A percentile compares a stretch with the other conserved stretches of the same genome.
Evolutionary conservation across 2,888 invertebrate genomes (phyloP).

Genomic region (Plusia festucae): DNA sequence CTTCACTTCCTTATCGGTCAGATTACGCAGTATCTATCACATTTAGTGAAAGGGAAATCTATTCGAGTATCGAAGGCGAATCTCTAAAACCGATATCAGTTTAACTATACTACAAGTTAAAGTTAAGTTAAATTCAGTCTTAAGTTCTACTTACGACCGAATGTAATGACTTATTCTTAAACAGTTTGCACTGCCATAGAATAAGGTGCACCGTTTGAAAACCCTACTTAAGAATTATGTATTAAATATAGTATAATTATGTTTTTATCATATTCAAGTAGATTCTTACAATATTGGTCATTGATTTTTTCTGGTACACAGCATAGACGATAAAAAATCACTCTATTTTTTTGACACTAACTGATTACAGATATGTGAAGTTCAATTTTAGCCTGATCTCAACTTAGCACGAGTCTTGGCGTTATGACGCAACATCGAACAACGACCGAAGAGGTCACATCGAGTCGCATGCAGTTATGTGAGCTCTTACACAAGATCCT

Average conservation of each 20-base stretch:
- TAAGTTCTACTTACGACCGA: no score
- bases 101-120: not conserved
- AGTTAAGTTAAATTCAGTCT: no score
- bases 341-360: no score
- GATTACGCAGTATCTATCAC: not conserved
- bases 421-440: constrained; percentile 40
- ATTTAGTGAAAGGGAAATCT: not conserved
- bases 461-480: constrained; percentile 58
- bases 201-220: no score
- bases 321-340: no score
- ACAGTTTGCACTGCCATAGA: no score
- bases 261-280: no score
- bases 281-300: no score
- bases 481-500: constrained; percentile 67
- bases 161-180: no score
- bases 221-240: no score
- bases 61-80: not conserved
- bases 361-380: no score
- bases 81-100: not conserved
- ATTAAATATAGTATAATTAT: no score
- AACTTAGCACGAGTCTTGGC: not conserved
- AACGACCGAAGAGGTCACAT: constrained; percentile 34
- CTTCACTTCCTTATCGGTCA: not conserved
- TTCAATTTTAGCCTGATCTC: not conserved
- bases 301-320: not conserved